Evolutionary conservation across 2,888 invertebrate genomes (phyloP).

Genomic region (Tipula confusa): DNA sequence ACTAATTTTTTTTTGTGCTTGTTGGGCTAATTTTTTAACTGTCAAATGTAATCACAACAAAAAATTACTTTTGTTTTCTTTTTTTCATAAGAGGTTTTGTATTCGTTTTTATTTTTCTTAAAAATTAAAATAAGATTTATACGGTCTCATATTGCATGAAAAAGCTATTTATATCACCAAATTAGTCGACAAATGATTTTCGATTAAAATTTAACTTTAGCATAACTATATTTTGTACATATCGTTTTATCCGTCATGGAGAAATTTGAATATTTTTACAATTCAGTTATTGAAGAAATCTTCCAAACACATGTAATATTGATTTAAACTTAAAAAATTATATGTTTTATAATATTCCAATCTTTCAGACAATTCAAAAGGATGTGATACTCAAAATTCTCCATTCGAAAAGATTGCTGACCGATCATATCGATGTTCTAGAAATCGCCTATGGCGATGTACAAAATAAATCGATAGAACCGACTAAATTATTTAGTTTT

Average conservation of each 20-base stretch:
- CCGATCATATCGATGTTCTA: conserved; percentile 45
- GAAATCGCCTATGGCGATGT: conserved; percentile 21
- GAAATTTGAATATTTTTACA: background rate
- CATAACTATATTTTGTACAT: background rate
- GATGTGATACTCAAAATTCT: conserved; percentile 40
- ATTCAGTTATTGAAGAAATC: background rate
- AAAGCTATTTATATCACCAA: background rate
- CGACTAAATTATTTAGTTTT: background rate
- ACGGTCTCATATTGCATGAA: background rate
- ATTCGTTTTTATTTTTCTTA: background rate
- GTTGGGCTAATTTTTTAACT: no score
- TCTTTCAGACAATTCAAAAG: conserved; percentile 12
- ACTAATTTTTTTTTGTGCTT: no score
- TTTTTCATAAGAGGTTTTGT: background rate
- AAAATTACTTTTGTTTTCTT: background rate
- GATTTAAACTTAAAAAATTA: background rate
- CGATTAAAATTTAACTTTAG: background rate
- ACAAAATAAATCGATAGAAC: conserved; percentile 30
- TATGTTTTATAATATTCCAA: background rate
- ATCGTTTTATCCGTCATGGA: background rate
- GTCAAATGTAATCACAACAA: background rate
- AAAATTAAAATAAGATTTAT: background rate
- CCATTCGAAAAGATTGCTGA: conserved; percentile 45
- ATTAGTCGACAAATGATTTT: background rate
- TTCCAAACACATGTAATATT: background rate